Evolutionary conservation across 2,113 vertebrate species (phyloP).

Genomic region (Bathybates hornii): DNA sequence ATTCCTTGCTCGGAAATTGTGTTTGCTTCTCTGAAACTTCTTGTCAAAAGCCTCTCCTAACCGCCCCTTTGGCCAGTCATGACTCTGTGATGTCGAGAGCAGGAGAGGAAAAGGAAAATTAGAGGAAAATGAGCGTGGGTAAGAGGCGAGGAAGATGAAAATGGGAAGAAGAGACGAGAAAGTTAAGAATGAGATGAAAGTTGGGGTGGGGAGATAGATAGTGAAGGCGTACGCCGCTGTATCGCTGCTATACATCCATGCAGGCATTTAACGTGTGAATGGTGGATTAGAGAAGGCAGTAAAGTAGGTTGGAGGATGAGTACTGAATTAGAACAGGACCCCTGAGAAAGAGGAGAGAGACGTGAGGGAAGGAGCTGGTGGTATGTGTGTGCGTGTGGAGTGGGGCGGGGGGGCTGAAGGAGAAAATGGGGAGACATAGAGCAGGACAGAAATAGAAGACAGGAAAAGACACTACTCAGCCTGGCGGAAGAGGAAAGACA

Average conservation of each 20-base stretch:
- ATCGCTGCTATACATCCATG: conserved; percentile 25
- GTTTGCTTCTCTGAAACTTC: conserved; percentile 17
- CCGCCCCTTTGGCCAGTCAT: conserved; percentile 19
- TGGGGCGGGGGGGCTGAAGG: background rate
- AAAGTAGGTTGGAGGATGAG: conserved; percentile 74
- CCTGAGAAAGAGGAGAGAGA: conserved; percentile 57
- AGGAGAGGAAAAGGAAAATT: background rate
- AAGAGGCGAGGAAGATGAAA: background rate
- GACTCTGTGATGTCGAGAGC: conserved; percentile 23
- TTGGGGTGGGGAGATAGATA: background rate
- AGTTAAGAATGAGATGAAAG: background rate
- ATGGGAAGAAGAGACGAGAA: background rate
- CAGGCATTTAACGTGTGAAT: conserved; percentile 47
- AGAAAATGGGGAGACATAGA: conserved; percentile 37
- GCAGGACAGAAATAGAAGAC: conserved; percentile 60
- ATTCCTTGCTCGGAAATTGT: conserved; percentile 34
- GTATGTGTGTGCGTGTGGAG: background rate
- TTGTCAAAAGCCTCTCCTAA: conserved; percentile 12
- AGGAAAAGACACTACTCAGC: conserved; percentile 46
- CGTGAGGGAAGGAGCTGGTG: background rate
- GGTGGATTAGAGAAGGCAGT: conserved; percentile 60
- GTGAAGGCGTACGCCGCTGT: background rate
- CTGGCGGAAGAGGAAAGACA: conserved; percentile 45
- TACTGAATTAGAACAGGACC: conserved; percentile 77
- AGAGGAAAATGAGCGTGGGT: background rate